Evolutionary conservation across 2,797 vertebrate genomes (phyloP), one percentile per base, ranked within the genome.

Genomic region (Holocentrus rufus): DNA sequence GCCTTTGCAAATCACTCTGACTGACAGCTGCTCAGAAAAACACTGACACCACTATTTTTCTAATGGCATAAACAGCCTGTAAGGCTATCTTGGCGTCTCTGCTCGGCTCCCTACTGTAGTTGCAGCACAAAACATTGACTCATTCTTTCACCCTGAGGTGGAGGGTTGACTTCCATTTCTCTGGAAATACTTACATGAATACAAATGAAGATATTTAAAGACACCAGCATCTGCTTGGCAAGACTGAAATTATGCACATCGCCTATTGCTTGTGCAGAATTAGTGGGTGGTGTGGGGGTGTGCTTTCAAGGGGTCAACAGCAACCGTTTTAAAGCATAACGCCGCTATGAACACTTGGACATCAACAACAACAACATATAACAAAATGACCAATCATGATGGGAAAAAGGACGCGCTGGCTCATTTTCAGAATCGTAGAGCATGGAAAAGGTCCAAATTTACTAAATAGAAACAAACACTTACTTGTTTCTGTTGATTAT

Each of bases 161-260:
- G 46, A 81, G 79, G 82, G 81, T 76, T 89, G 81, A 83, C 84
- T 89, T 88, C 79, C 84, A 80, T 78, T 82, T 77, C 90, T 89
- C 80, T 77, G 77, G 84, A 90, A 88, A 85, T 76, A 89, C 87
- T 83, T 86, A 81, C 85, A 84, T 85, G 85, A 91, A 93, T 91
- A 91, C 90, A 90, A 90, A 92, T 91, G 87, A 90, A 87, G 87
- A 87, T 91, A 91, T 92, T 90, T 91, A 82, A 91, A 92, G 88
- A 87, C 76, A 63, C 53, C 65, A 1, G 82, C 74, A 79, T 88
- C 81, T 87, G 83, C 85, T 71, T 8, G 69, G 75, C 72, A 79
- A 83, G 67, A 76, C 60, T 13, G 73, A 86, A 85, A 85, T 82
- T 73, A 85, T 90, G 83, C 76, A 78, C 69, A 66, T 18, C 82